A percentile compares a stretch with the other conserved stretches of the same genome.
These are phyloP conservation scores for Muschampia plurimacula DNA, from an alignment of 2,888 invertebrate species.

Conservation along the genomic window DNA sequence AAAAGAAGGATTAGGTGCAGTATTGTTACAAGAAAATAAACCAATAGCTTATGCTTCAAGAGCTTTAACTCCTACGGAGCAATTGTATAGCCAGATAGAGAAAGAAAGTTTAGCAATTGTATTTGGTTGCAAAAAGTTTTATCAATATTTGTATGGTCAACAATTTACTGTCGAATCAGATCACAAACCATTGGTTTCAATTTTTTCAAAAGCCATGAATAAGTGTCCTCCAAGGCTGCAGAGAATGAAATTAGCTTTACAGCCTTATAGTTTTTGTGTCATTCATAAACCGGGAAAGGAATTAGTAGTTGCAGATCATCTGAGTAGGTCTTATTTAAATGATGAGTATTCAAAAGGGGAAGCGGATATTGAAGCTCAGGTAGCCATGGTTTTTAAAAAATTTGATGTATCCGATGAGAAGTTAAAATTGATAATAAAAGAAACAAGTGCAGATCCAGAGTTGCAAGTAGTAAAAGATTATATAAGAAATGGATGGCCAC, in stretches of 20 bases:
- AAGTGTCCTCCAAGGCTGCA: neutral
- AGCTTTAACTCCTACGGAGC: neutral
- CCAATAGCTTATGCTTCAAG: neutral
- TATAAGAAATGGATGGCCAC: neutral
- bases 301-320: neutral
- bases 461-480: neutral
- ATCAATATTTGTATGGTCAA: neutral
- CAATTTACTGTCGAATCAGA: neutral
- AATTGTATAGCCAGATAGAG: neutral
- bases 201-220: neutral
- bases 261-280: no score
- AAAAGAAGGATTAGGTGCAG: neutral
- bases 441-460: neutral
- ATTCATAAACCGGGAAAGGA: neutral
- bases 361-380: neutral
- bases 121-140: neutral
- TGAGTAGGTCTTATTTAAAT: neutral
- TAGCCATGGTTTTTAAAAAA: neutral
- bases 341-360: neutral
- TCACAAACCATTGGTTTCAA: neutral
- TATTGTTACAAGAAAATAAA: neutral
- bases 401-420: neutral
- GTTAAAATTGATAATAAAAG: neutral
- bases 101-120: neutral
- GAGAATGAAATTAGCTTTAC: no score